phyloP scores from a whole-genome alignment of 2,113 vertebrate genomes.

The Crotalus tigris region DNA sequence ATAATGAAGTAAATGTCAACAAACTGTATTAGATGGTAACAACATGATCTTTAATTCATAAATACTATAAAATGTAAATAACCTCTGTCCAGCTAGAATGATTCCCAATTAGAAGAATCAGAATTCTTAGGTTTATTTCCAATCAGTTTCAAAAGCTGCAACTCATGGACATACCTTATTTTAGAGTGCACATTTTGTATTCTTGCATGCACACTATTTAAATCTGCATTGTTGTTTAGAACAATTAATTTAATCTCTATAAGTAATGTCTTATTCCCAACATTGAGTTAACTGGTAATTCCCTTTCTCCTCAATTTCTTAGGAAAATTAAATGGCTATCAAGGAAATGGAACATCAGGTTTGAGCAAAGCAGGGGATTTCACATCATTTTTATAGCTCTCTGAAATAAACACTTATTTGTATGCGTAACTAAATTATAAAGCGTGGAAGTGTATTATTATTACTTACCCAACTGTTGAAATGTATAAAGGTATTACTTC shows the following conservation, averaged over 20 bases:
- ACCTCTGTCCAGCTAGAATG: neutral
- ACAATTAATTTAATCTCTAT: neutral
- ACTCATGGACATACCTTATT: neutral
- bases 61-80: neutral
- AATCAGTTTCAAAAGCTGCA: neutral
- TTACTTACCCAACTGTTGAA: conserved; percentile 1
- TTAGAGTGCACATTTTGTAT: neutral
- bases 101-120: neutral
- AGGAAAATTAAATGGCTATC: conserved; percentile 9
- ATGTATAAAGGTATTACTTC: neutral
- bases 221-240: neutral
- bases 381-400: neutral
- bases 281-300: conserved; percentile 8
- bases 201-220: neutral
- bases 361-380: conserved; percentile 1
- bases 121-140: neutral
- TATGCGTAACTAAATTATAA: conserved; percentile 3
- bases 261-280: conserved; percentile 9
- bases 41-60: neutral
- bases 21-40: neutral
- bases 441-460: neutral
- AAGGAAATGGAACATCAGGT: conserved; percentile 5
- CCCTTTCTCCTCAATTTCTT: neutral
- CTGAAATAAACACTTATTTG: neutral
- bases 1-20: neutral